Conservation (phyloP, 2,113 vertebrate genomes). For the Xenopus laevis region DNA sequence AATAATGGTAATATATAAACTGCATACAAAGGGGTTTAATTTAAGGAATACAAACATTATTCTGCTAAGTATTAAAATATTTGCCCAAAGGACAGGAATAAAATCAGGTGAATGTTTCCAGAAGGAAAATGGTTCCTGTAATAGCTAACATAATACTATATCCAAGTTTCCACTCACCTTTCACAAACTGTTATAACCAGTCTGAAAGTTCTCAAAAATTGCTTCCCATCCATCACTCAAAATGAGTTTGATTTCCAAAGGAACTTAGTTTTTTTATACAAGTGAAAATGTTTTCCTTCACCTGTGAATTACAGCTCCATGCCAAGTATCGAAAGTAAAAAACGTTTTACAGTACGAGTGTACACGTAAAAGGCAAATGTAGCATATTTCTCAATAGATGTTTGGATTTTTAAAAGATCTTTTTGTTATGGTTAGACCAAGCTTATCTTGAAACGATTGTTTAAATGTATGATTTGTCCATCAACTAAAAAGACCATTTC, state of each 20-base stretch:
- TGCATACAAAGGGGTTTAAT: no score
- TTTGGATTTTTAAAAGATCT: no score
- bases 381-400: no score
- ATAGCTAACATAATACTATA: neutral
- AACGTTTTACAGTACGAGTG: no score
- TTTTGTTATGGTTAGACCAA: no score
- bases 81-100: neutral
- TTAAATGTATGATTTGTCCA: no score
- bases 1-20: no score
- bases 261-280: constrained; percentile 12
- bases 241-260: constrained; percentile 23
- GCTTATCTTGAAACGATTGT: no score
- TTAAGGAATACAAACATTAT: no score
- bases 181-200: neutral
- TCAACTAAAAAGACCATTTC: no score
- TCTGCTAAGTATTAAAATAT: neutral
- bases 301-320: neutral
- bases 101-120: neutral
- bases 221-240: constrained; percentile 9
- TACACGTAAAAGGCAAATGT: no score
- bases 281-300: neutral
- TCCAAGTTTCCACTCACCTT: constrained; percentile 18
- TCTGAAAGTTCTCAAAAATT: neutral
- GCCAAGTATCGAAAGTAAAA: no score
- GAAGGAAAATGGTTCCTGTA: neutral